phyloP scores from a whole-genome alignment of 2,797 vertebrate species.

The Amphiprion clarkii region DNA sequence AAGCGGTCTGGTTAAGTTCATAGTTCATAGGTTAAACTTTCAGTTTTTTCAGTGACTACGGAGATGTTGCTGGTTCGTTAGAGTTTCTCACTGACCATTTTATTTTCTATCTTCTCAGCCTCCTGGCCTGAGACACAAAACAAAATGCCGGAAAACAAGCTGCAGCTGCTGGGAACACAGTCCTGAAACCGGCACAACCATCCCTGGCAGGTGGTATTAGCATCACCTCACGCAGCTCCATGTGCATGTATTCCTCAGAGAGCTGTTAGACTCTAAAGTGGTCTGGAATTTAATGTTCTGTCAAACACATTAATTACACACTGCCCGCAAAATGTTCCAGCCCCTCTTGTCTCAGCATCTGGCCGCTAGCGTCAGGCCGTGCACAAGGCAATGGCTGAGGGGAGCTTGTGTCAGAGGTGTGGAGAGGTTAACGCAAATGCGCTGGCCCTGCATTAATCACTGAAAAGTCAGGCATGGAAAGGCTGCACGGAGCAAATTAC shows the following conservation, averaged over 20 bases:
- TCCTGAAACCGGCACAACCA: neutral
- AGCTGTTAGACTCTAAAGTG: constrained; percentile 32
- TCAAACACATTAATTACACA: constrained; percentile 70
- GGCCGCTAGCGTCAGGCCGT: constrained; percentile 21
- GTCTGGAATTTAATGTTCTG: constrained; percentile 49
- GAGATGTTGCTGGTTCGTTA: neutral
- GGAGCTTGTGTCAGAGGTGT: constrained; percentile 48
- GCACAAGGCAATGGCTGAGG: constrained; percentile 21
- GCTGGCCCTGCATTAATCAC: constrained; percentile 63
- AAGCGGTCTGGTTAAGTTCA: neutral
- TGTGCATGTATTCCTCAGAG: constrained; percentile 25
- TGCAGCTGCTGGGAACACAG: neutral
- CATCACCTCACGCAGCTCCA: neutral
- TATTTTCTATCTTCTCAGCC: neutral
- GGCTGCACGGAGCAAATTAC: constrained; percentile 50
- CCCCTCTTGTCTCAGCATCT: constrained; percentile 26
- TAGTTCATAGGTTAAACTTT: too few relatives aligned
- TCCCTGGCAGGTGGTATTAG: constrained; percentile 16
- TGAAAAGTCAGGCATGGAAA: constrained; percentile 66
- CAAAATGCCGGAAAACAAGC: neutral
- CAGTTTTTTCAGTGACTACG: too few relatives aligned
- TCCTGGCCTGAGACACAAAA: neutral
- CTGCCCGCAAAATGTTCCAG: constrained; percentile 33
- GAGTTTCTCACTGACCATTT: neutral
- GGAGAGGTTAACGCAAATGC: constrained; percentile 60